Evolutionary conservation across 2,888 invertebrate species (phyloP), one percentile per base, ranked within the genome.

Genomic region (Bombylius major): DNA sequence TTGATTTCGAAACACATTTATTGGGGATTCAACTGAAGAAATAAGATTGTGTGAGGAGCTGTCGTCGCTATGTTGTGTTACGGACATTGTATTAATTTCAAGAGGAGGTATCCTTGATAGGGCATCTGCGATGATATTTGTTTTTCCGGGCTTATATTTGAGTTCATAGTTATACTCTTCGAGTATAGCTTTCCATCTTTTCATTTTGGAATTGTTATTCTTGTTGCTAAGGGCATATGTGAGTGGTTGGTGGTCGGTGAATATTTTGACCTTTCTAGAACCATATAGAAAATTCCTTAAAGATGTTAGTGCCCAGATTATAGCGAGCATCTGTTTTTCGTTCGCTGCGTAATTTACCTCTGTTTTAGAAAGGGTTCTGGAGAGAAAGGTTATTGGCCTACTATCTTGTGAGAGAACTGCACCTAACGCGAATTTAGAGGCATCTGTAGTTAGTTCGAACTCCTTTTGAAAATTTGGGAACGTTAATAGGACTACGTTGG

Each of bases 1-100:
- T 55, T 60, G 59, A n/a, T 60, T 62, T 32, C 59, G 57, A 48
- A 60, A 60, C 1, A 53, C 59, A 48, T 61, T 61, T 42, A 57
- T 56, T n/a, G 59, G 62, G 44, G 54, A 42, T 33, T 58, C 47
- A 4, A 58, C 44, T 13, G 47, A n/a, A 1, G 59, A 55, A 13
- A 60, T 14, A 9, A 55, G 53, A 23, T 58, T 56, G 32, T 57
- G 54, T 5, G 50, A 46, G 31, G 47, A 58, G 32, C 53, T 53
- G 13, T 56, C 52, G 23, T 48, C 54, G 34, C 54, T 57, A 39
- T 59, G 54, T 31, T 52, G 14, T n/a, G 56, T 53, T 9, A 33
- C n/a, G 5, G 58, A 54, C 51, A 56, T 47, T 5, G 50, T 51
- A 31, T 55, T 58, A 34, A 56, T 55, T 50, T 54, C 32, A 47